phyloP scores from a whole-genome alignment of 2,888 invertebrate genomes.

The Parnassius glacialis region DNA sequence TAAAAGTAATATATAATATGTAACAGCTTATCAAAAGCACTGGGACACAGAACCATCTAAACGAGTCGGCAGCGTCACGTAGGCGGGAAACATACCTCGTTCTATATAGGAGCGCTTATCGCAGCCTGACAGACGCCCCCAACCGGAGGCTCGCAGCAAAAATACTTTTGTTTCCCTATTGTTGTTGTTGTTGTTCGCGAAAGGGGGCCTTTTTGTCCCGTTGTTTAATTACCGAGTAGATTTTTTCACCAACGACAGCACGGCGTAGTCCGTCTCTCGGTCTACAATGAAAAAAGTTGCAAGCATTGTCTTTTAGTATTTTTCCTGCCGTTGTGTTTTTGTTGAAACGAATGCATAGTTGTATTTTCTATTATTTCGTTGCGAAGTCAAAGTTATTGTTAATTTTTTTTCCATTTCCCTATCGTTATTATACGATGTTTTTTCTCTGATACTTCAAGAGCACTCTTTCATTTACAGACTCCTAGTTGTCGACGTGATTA shows the following conservation, averaged over 20 bases:
- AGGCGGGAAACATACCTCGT: slow-evolving; percentile 10
- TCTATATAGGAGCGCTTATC: slow-evolving; percentile 52
- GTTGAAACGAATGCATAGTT: slow-evolving; percentile 19
- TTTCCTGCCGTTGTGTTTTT: slow-evolving; percentile 14
- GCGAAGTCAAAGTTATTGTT: slow-evolving; percentile 21
- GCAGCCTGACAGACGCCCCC: slow-evolving; percentile 54
- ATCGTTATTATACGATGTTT: slow-evolving; percentile 1
- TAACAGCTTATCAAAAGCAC: not conserved
- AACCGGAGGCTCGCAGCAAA: slow-evolving; percentile 63
- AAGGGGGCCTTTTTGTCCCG: slow-evolving; percentile 56
- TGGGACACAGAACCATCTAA: not conserved
- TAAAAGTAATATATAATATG: not conserved
- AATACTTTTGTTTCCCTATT: slow-evolving; percentile 69
- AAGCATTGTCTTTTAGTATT: slow-evolving; percentile 16
- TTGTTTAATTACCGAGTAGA: slow-evolving; percentile 67
- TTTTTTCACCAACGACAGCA: slow-evolving; percentile 46
- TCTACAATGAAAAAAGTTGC: slow-evolving; percentile 9
- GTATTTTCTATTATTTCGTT: slow-evolving; percentile 22
- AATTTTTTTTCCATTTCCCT: slow-evolving; percentile 7
- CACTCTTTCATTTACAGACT: too few relatives aligned
- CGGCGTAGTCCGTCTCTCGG: slow-evolving; percentile 8
- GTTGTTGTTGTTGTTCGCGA: slow-evolving; percentile 50
- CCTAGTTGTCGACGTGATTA: not conserved
- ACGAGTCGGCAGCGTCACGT: slow-evolving; percentile 25
- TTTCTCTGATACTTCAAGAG: too few relatives aligned